Evolutionary conservation across 2,797 vertebrate genomes (phyloP), one percentile per base, ranked within the genome.

Genomic region (Petrocephalus sullivani): DNA sequence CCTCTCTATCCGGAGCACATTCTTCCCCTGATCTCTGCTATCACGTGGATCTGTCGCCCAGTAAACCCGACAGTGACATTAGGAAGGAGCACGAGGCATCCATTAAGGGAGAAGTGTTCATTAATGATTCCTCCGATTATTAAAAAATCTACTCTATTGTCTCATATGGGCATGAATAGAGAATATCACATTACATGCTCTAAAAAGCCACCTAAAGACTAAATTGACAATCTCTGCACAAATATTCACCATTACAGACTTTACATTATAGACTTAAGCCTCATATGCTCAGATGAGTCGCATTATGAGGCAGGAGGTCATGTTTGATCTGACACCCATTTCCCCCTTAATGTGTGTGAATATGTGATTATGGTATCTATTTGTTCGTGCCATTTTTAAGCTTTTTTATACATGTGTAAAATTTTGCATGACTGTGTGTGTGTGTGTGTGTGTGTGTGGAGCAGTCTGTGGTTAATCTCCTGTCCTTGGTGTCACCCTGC

Each of bases 401-500:
- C 10, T 46, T 84, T 54, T 53, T 54, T 53, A 16, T 54, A 54
- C 51, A 23, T 84, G 54, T 49, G 6, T 8, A 21, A 81, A 78
- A 16, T 71, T 71, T 71, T 33, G 1, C 64, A 16, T 71, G 14
- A 71, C 33, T 57, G 51, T 75, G 3, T 78, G 67, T 54, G 0
- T 37, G 6, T 56, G 67, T 57, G 51, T 75, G 3, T 78, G 67
- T 54, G 0, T 37, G 6, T 56, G 67, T 81, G 10, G 8, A 12
- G 81, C 46, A 12, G 81, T 14, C 46, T 54, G n/a, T 87, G 86
- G 10, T 41, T 49, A 71, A 84, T 54, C 51, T 21, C 46, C 51
- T 53, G n/a, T 84, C n/a, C 51, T 84, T 84, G 46, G 21, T 54
- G 81, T 84, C 23, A 54, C 81, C 51, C 81, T 53, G n/a, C 90